These are phyloP conservation scores for Polypterus senegalus DNA, from an alignment of 2,113 vertebrate species.

Conservation along the genomic window DNA sequence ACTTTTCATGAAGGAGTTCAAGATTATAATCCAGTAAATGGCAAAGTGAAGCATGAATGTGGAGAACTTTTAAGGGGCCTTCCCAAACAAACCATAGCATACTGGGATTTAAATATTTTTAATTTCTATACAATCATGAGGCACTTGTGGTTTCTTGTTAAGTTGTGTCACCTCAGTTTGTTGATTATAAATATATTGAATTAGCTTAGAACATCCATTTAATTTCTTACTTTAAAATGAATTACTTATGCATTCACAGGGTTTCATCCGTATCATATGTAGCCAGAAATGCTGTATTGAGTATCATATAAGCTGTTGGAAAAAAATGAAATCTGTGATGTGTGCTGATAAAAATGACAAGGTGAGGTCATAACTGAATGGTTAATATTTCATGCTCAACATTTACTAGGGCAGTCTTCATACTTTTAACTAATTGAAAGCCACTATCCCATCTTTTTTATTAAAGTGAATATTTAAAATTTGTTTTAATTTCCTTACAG, in stretches of 20 bases:
- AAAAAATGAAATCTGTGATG: constrained; percentile 58
- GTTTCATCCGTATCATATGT: constrained; percentile 76
- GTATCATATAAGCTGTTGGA: constrained; percentile 88
- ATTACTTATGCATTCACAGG: constrained; percentile 41
- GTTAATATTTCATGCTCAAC: no score
- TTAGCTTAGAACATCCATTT: no score
- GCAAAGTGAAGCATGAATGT: neutral
- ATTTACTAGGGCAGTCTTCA: no score
- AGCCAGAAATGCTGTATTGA: constrained; percentile 73
- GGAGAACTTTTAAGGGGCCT: neutral
- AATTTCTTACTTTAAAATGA: no score
- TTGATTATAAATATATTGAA: no score
- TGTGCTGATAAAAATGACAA: constrained; percentile 82
- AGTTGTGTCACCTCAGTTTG: no score
- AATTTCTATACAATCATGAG: no score
- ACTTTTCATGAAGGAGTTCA: neutral
- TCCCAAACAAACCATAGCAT: neutral
- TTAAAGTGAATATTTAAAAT: no score
- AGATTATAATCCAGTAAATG: neutral
- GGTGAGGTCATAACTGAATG: constrained; percentile 41
- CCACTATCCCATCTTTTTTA: no score
- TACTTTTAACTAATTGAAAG: no score
- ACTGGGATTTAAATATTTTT: no score
- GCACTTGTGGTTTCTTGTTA: no score
- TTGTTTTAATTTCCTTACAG: constrained; percentile 35